Evolutionary conservation across 2,888 invertebrate species (phyloP), one percentile per base, ranked within the genome.

Genomic region (Lithophane semibrunnea): DNA sequence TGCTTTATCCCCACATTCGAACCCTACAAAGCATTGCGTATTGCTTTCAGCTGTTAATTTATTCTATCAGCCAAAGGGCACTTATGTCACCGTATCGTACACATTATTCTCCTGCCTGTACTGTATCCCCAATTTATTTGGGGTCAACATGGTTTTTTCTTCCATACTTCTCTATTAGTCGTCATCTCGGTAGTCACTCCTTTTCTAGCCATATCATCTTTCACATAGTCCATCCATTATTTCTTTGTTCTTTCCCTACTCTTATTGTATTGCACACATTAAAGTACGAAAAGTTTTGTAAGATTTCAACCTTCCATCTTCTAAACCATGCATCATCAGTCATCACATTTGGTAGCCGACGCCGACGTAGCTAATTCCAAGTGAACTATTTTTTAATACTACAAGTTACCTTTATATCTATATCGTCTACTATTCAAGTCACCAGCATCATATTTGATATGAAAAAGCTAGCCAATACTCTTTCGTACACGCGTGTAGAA

Each of bases 391-490:
- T 56, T 9, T 29, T 29, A 29, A 29, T 18, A 37, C 13, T 2
- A 60, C 42, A 18, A 58, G 13, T 8, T 52, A 63, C 29, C 37
- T 42, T 52, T 65, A 4, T n/a, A 37, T 24, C n/a, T 29, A 16
- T 49, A 42, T 47, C 24, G 3, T 18, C 13, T 18, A 60, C 42
- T 65, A 37, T 52, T n/a, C 13, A 44, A 63, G 37, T 47, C n/a
- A 60, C n/a, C 24, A 29, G 5, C 29, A 29, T 68, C 58, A 44
- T 64, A 61, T 65, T 64, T 47, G 67, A 58, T 66, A 64, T 73
- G 56, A 84, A 80, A 83, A 77, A 80, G 68, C 74, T 77, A 10
- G 49, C 63, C 66, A 75, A 70, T 80, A 60, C 70, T 68, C 47
- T 72, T 47, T 37, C 10, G n/a, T 29, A 66, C 9, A 84, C 63